Conservation (phyloP, 2,113 vertebrate genomes). For the Neolamprologus toae region DNA sequence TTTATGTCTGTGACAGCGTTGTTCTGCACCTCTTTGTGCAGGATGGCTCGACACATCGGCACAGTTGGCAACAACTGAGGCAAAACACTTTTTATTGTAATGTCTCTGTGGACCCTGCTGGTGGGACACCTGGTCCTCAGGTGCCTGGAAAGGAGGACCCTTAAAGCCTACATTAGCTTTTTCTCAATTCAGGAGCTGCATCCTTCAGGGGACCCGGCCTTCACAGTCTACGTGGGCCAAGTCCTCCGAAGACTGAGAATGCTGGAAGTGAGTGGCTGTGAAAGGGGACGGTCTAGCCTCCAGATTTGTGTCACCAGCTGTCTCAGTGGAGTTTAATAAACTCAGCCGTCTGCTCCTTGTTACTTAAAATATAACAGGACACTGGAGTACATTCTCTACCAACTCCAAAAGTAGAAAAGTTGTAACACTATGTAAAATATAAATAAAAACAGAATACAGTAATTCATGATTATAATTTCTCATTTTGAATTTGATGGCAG, state of each 20-base stretch:
- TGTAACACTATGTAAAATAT: neutral
- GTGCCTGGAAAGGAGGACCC: neutral
- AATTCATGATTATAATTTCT: neutral
- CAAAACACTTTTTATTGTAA: neutral
- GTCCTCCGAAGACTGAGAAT: neutral
- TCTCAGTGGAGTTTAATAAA: neutral
- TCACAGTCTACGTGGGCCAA: neutral
- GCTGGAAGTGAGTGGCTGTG: neutral
- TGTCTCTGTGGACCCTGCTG: neutral
- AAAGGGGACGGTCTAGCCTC: neutral
- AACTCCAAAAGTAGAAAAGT: neutral
- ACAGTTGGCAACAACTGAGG: neutral
- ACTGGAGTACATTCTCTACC: neutral
- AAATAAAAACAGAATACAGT: neutral
- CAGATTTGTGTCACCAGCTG: neutral
- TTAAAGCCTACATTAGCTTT: neutral
- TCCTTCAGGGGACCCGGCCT: neutral
- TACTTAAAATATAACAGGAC: neutral
- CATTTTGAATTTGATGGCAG: neutral
- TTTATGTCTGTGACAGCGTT: neutral
- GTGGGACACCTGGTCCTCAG: neutral
- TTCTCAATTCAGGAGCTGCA: neutral
- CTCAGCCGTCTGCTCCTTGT: neutral
- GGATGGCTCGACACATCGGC: neutral
- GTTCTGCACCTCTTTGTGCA: neutral